These are phyloP conservation scores for Drosophila lowei DNA, from an alignment of 1,140 invertebrate genomes.

Conservation along the genomic window DNA sequence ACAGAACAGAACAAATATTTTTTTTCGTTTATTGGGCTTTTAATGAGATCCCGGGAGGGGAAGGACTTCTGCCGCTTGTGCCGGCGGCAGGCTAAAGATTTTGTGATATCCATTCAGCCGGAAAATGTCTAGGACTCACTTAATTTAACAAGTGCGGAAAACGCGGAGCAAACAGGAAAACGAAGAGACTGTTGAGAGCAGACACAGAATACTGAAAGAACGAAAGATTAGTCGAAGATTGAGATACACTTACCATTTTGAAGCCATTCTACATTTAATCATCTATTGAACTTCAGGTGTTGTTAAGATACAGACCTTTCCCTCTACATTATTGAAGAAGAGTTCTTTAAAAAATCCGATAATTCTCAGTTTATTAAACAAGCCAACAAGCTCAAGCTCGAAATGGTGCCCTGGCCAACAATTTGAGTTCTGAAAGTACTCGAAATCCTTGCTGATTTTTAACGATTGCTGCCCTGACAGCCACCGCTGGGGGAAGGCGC, in stretches of 20 bases:
- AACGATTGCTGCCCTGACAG: slow-evolving; percentile 36
- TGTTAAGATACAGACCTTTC: too few relatives aligned
- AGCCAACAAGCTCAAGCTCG: slow-evolving; percentile 19
- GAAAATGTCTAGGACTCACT: slow-evolving; percentile 61
- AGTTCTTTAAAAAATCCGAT: background rate
- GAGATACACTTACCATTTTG: slow-evolving; percentile 5
- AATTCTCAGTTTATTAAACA: background rate
- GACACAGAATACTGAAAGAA: slow-evolving; percentile 4
- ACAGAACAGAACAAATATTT: slow-evolving; percentile 13
- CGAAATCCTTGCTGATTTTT: slow-evolving; percentile 54
- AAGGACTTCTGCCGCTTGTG: slow-evolving; percentile 6
- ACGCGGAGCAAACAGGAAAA: slow-evolving; percentile 31
- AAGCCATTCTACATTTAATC: too few relatives aligned
- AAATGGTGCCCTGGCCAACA: slow-evolving; percentile 2
- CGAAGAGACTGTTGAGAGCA: background rate
- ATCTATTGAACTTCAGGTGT: too few relatives aligned
- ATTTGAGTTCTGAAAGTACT: slow-evolving; percentile 36
- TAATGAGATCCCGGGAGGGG: slow-evolving; percentile 33
- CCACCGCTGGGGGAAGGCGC: background rate
- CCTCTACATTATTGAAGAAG: too few relatives aligned
- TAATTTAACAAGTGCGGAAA: slow-evolving; percentile 51
- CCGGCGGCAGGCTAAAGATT: slow-evolving; percentile 43
- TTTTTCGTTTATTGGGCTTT: slow-evolving; percentile 21
- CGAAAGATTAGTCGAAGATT: background rate
- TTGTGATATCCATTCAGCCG: slow-evolving; percentile 57